Percentiles rank a stretch among this genome's conserved stretches.
Evolutionary conservation across 2,888 invertebrate genomes (phyloP).

Genomic region (Sericinus montela): DNA sequence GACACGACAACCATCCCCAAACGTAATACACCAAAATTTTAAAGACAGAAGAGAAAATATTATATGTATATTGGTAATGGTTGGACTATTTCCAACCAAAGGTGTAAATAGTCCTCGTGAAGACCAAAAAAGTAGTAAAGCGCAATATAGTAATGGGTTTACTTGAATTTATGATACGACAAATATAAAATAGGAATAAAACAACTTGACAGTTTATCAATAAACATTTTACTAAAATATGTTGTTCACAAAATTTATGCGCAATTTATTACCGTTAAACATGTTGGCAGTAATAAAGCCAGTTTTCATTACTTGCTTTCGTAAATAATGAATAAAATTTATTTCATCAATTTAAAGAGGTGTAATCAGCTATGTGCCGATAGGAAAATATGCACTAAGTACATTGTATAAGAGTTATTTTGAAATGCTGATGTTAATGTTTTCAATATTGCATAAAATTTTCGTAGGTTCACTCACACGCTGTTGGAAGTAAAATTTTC

Average conservation of each 20-base stretch:
- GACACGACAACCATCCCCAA: too few relatives aligned
- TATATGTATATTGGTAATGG: too few relatives aligned
- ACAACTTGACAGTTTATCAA: too few relatives aligned
- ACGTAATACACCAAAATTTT: too few relatives aligned
- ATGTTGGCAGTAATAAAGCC: constrained; percentile 2
- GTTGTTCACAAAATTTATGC: background rate
- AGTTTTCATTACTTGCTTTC: constrained; percentile 4
- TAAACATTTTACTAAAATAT: background rate
- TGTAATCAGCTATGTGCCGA: background rate
- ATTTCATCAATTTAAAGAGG: background rate
- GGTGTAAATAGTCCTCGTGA: too few relatives aligned
- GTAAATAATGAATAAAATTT: constrained; percentile 3
- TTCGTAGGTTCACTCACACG: background rate
- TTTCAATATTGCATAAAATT: background rate
- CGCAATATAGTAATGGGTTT: too few relatives aligned
- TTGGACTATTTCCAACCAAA: too few relatives aligned
- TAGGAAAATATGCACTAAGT: background rate
- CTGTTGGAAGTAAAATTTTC: background rate
- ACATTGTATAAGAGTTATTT: background rate
- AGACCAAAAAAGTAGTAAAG: too few relatives aligned
- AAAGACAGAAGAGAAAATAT: too few relatives aligned
- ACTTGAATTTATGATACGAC: too few relatives aligned
- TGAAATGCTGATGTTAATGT: background rate
- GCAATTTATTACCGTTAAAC: constrained; percentile 3
- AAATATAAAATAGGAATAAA: too few relatives aligned